Evolutionary conservation across 2,797 vertebrate species (phyloP).

Genomic region (Lindbergichthys nudifrons): DNA sequence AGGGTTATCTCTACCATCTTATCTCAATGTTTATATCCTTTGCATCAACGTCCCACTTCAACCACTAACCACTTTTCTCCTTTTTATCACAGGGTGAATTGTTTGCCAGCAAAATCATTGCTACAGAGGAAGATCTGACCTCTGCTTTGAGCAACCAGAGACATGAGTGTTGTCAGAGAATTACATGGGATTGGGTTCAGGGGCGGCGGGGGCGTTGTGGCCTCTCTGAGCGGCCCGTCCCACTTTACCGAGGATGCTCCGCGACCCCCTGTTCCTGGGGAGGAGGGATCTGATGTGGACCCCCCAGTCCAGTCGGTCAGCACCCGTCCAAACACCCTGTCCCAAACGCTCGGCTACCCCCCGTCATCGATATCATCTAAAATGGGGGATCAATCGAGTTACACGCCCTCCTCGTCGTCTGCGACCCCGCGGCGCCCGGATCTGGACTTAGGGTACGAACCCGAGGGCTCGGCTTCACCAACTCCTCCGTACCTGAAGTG

Average conservation of each 20-base stretch:
- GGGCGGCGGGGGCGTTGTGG: slow-evolving; percentile 72
- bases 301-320: slow-evolving; percentile 72
- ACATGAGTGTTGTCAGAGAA: slow-evolving; percentile 85
- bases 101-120: slow-evolving; percentile 73
- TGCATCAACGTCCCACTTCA: neutral
- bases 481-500: slow-evolving; percentile 94
- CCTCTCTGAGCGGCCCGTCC: slow-evolving; percentile 71
- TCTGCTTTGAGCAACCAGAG: slow-evolving; percentile 76
- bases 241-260: slow-evolving; percentile 97
- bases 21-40: slow-evolving; percentile 13
- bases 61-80: slow-evolving; percentile 39
- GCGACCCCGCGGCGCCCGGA: slow-evolving; percentile 92
- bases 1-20: neutral
- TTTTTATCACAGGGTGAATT: slow-evolving; percentile 72
- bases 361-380: slow-evolving; percentile 68
- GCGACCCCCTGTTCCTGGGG: slow-evolving; percentile 94
- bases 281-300: slow-evolving; percentile 91
- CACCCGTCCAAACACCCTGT: slow-evolving; percentile 70
- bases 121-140: slow-evolving; percentile 78
- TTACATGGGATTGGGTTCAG: slow-evolving; percentile 79
- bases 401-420: slow-evolving; percentile 82
- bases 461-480: slow-evolving; percentile 94
- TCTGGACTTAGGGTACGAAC: slow-evolving; percentile 94
- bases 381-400: slow-evolving; percentile 75
- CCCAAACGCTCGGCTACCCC: slow-evolving; percentile 67